These are phyloP conservation scores for Mormyrus proboscirostris DNA, from an alignment of 2,797 vertebrate genomes.

Conservation along the genomic window DNA sequence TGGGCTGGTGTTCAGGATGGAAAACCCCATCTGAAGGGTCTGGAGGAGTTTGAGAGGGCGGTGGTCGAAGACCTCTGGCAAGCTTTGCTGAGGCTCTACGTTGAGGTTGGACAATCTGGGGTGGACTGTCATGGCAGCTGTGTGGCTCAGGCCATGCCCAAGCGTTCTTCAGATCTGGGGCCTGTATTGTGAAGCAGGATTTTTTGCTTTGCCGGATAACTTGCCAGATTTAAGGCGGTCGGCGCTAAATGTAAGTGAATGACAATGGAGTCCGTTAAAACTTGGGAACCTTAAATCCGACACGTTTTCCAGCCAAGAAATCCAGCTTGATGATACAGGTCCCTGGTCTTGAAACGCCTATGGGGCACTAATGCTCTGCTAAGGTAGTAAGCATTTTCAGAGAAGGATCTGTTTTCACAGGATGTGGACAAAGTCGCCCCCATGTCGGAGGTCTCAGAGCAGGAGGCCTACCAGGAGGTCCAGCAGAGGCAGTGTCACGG, in stretches of 20 bases:
- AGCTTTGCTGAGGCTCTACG: constrained; percentile 56
- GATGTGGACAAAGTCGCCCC: constrained; percentile 35
- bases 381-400: background rate
- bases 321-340: background rate
- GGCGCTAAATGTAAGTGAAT: background rate
- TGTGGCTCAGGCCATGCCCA: background rate
- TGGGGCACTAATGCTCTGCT: background rate
- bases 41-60: constrained; percentile 67
- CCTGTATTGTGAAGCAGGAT: background rate
- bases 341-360: background rate
- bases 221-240: background rate
- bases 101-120: constrained; percentile 55
- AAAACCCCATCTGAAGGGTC: constrained; percentile 62
- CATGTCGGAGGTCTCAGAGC: constrained; percentile 49
- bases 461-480: constrained; percentile 65
- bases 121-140: background rate
- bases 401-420: constrained; percentile 30
- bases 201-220: background rate
- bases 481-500: constrained; percentile 60
- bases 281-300: background rate
- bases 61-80: constrained; percentile 73
- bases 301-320: background rate
- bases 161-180: background rate
- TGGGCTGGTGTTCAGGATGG: constrained; percentile 71
- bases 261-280: background rate